Evolutionary conservation across 2,888 invertebrate genomes (phyloP).

Genomic region (Pristionchus arcanus): DNA sequence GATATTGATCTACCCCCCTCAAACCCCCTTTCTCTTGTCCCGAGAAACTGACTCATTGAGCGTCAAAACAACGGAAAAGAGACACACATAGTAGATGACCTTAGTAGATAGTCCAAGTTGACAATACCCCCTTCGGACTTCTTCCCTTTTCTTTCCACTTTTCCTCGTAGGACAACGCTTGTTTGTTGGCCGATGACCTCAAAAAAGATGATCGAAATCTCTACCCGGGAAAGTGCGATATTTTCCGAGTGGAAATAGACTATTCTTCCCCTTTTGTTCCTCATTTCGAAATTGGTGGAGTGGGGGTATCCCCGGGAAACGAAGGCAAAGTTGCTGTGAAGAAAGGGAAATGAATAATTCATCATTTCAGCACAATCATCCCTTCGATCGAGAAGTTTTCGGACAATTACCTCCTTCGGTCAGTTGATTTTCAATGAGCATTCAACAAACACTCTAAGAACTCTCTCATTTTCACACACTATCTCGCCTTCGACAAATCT

Average conservation of each 20-base stretch:
- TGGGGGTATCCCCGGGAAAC: background rate
- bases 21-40: background rate
- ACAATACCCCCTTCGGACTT: constrained; percentile 16
- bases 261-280: constrained; percentile 31
- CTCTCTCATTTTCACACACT: background rate
- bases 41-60: background rate
- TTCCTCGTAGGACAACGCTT: background rate
- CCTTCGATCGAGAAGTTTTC: constrained; percentile 63
- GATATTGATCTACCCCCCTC: constrained; percentile 3
- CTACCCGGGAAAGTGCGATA: constrained; percentile 1
- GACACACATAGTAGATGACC: background rate
- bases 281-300: background rate
- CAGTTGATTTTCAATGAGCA: constrained; percentile 62
- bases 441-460: background rate
- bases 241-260: constrained; percentile 59
- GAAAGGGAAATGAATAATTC: background rate
- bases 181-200: constrained; percentile 2
- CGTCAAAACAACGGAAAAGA: background rate
- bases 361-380: constrained; percentile 64
- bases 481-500: background rate
- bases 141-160: background rate
- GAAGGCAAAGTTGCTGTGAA: background rate
- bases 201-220: background rate
- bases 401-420: constrained; percentile 69
- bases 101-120: background rate